Percentiles rank a stretch among this genome's conserved stretches.
Conservation (phyloP, 2,113 vertebrate genomes). For the Illadopsis cleaveri region DNA sequence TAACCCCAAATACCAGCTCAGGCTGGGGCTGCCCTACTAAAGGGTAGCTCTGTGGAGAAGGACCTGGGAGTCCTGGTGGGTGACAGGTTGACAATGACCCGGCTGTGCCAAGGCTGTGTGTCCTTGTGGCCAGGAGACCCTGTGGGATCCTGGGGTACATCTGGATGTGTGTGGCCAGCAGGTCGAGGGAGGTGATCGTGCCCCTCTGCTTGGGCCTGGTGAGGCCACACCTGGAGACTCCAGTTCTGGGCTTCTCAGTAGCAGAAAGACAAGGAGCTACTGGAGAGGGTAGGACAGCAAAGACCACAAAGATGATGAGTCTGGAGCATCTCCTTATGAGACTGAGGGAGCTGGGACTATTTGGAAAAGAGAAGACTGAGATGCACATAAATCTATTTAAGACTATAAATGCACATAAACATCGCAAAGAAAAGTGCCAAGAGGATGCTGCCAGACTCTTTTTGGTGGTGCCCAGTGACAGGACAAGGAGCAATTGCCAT, state of each 20-base stretch:
- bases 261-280: not conserved
- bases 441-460: not conserved
- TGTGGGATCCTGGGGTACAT: not conserved
- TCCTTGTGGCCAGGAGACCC: not conserved
- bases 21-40: not conserved
- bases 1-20: not conserved
- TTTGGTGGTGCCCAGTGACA: not conserved
- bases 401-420: not conserved
- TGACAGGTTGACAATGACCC: not conserved
- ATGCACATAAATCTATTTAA: not conserved
- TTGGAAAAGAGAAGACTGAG: not conserved
- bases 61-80: not conserved
- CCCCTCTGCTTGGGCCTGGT: too few species aligned
- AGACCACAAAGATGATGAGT: not conserved
- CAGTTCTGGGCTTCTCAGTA: not conserved
- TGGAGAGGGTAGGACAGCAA: not conserved
- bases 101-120: too few species aligned
- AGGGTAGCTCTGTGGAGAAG: not conserved
- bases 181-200: not conserved
- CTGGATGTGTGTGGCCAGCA: not conserved
- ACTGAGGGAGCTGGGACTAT: not conserved
- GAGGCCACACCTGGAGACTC: too few species aligned
- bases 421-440: not conserved
- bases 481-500: not conserved
- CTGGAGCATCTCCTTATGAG: not conserved